These are phyloP conservation scores for Marcusenius ussheri DNA, from an alignment of 2,113 vertebrate genomes.

Conservation along the genomic window DNA sequence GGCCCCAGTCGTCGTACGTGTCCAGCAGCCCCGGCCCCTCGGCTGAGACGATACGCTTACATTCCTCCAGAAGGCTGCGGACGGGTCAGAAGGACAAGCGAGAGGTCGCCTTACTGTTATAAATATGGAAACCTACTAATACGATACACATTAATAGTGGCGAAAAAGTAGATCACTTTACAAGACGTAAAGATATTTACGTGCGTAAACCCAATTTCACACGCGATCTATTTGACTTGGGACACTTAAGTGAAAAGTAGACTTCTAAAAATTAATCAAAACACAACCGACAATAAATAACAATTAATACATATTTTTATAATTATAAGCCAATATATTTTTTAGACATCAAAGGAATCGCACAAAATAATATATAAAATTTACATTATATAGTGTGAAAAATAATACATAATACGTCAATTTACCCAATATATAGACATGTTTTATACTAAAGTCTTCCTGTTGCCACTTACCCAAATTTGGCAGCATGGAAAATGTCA, in stretches of 20 bases:
- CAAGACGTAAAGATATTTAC: not conserved
- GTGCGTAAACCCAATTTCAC: not conserved
- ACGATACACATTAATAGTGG: not conserved
- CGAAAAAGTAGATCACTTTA: not conserved
- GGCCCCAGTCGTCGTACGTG: constrained; percentile 11
- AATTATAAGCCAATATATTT: not conserved
- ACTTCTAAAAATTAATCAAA: not conserved
- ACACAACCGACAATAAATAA: not conserved
- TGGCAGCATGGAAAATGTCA: constrained; percentile 23
- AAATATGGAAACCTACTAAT: not conserved
- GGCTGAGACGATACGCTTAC: constrained; percentile 13
- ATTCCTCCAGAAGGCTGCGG: constrained; percentile 16
- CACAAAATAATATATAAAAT: not conserved
- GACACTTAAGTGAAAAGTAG: not conserved
- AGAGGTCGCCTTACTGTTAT: not conserved
- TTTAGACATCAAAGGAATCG: not conserved
- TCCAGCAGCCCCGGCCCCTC: constrained; percentile 6
- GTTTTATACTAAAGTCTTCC: not conserved
- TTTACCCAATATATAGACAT: not conserved
- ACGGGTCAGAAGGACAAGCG: not conserved
- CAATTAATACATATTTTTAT: not conserved
- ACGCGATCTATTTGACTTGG: not conserved
- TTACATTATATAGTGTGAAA: too few relatives aligned
- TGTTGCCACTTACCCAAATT: constrained; percentile 19
- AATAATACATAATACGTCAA: not conserved